Percentiles rank a stretch among this genome's conserved stretches.
phyloP scores from a whole-genome alignment of 2,113 vertebrate species.

The Scalopus aquaticus region DNA sequence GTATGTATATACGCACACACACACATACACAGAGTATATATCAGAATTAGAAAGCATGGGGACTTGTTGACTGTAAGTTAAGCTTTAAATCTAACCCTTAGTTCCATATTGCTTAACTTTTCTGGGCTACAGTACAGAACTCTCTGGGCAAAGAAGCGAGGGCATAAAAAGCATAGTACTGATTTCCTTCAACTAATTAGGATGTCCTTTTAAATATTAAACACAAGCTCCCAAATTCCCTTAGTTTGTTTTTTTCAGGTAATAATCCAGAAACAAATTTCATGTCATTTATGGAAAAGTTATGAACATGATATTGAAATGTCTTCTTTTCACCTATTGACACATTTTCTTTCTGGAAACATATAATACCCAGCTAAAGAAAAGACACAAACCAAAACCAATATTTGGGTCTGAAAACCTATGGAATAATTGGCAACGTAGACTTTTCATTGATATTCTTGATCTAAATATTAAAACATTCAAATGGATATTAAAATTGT shows the following conservation, averaged over 20 bases:
- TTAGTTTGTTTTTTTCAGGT: not conserved
- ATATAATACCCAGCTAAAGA: not conserved
- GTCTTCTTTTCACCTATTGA: not conserved
- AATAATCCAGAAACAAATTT: not conserved
- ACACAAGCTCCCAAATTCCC: fast-evolving
- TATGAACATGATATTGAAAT: not conserved
- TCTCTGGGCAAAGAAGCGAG: not conserved
- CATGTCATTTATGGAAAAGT: not conserved
- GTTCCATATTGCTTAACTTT: conserved; percentile 1
- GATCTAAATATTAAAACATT: conserved; percentile 35
- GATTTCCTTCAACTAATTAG: conserved; percentile 9
- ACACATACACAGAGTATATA: no score
- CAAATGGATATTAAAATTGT: not conserved
- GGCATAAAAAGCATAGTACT: not conserved
- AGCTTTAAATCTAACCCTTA: not conserved
- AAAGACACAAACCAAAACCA: not conserved
- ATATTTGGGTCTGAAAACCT: not conserved
- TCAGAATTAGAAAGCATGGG: conserved; percentile 7
- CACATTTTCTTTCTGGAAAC: not conserved
- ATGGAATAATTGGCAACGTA: not conserved
- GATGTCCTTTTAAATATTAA: not conserved
- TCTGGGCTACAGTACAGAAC: not conserved
- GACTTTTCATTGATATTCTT: not conserved
- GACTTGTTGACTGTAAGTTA: not conserved
- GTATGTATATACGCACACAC: no score